A percentile compares a stretch with the other conserved stretches of the same genome.
Evolutionary conservation across 2,113 vertebrate species (phyloP).

Genomic region (Chelonoidis abingdonii): DNA sequence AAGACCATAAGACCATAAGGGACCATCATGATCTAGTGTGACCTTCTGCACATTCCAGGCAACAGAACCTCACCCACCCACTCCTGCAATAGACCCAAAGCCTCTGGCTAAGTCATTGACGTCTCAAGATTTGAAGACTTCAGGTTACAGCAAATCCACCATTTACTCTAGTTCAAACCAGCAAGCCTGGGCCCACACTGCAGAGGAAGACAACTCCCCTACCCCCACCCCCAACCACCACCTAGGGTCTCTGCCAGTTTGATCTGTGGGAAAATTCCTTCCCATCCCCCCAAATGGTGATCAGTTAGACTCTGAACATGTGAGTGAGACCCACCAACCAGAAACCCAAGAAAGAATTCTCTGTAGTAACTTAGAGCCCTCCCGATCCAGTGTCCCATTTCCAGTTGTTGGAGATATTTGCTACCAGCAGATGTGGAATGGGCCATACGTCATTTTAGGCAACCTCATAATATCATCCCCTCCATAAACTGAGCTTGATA

Average conservation of each 20-base stretch:
- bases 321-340: background rate
- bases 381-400: background rate
- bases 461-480: background rate
- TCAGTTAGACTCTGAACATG: background rate
- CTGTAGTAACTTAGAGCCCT: background rate
- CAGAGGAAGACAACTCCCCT: background rate
- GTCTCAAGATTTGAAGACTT: background rate
- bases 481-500: background rate
- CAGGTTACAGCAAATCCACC: background rate
- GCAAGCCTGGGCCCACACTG: background rate
- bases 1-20: background rate
- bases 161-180: background rate
- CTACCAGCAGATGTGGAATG: background rate
- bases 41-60: background rate
- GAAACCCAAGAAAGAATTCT: background rate
- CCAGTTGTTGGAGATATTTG: background rate
- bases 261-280: background rate
- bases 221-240: too few relatives aligned
- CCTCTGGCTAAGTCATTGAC: background rate
- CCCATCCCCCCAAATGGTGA: background rate
- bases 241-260: background rate
- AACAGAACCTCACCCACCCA: background rate
- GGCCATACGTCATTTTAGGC: background rate
- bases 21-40: background rate
- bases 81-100: background rate